Percentiles rank a stretch among this genome's conserved stretches.
Evolutionary conservation across 2,888 invertebrate species (phyloP).

Genomic region (Nineta flava): DNA sequence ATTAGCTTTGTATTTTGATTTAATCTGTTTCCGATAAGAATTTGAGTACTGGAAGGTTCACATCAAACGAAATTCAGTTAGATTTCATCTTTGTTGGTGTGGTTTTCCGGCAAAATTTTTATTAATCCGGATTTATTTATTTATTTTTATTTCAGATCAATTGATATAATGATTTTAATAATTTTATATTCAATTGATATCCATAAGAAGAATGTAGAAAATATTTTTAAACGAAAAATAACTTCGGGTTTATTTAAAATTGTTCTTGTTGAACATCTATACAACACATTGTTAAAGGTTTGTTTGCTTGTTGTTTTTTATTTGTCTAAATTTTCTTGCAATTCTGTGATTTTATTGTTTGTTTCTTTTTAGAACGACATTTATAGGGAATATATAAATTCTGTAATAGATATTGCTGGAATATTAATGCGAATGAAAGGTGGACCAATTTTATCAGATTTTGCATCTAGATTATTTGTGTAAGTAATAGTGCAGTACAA

Average conservation of each 20-base stretch:
- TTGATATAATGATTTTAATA: constrained; percentile 52
- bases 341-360: not conserved
- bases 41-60: too few species aligned
- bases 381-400: constrained; percentile 35
- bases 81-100: too few species aligned
- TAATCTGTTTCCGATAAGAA: too few species aligned
- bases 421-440: constrained; percentile 32
- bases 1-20: too few species aligned
- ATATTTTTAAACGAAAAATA: constrained; percentile 43
- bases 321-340: not conserved
- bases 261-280: constrained; percentile 36
- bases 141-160: constrained; percentile 25
- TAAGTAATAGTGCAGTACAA: constrained; percentile 19
- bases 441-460: constrained; percentile 36
- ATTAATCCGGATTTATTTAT: too few species aligned
- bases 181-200: constrained; percentile 43
- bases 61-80: too few species aligned
- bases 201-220: constrained; percentile 43
- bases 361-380: constrained; percentile 12
- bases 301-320: constrained; percentile 1
- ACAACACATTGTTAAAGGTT: constrained; percentile 36
- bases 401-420: constrained; percentile 38
- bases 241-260: constrained; percentile 40
- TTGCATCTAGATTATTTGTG: constrained; percentile 40
- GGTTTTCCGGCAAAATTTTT: too few species aligned